Evolutionary conservation across 1,140 invertebrate genomes (phyloP), one percentile per base, ranked within the genome.

Genomic region (Gyrodactylus salaris): DNA sequence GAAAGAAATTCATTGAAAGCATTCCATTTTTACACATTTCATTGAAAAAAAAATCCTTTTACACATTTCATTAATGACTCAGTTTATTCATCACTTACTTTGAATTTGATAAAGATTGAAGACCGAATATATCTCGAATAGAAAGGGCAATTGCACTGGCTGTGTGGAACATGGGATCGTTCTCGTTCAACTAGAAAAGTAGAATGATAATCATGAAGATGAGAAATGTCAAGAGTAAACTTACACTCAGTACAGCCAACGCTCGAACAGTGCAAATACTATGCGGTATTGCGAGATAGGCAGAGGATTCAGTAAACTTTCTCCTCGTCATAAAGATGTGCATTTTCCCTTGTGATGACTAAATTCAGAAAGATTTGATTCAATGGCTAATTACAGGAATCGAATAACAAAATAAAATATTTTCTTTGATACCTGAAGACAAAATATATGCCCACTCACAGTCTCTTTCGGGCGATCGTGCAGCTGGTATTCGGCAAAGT

Each of bases 401-500:
- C n/a, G n/a, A n/a, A n/a, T n/a, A n/a, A n/a, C n/a, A n/a, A n/a
- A n/a, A n/a, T n/a, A n/a, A n/a, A n/a, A n/a, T n/a, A n/a, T n/a
- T n/a, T n/a, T n/a, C n/a, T n/a, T n/a, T n/a, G n/a, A n/a, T n/a
- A n/a, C n/a, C n/a, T n/a, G n/a, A n/a, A n/a, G n/a, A n/a, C n/a
- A n/a, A n/a, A n/a, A n/a, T n/a, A n/a, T n/a, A n/a, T n/a, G n/a
- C n/a, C n/a, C n/a, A 54, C 34, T 54, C 7, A 54, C 34, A 16
- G 34, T 54, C 34, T 54, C 7, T 54, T 54, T 54, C 7, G 34
- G 34, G 7, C 34, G 34, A 16, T 54, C 34, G n/a, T 71, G 21
- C 20, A 71, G 20, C 24, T 71, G 70, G n/a, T 71, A 71, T 71
- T 71, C 25, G 16, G 25, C 7, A 25, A 71, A 71, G 20, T 71